Percentiles rank a stretch among this genome's conserved stretches.
These are phyloP conservation scores for Esox lucius DNA, from an alignment of 2,797 vertebrate genomes.

Conservation along the genomic window DNA sequence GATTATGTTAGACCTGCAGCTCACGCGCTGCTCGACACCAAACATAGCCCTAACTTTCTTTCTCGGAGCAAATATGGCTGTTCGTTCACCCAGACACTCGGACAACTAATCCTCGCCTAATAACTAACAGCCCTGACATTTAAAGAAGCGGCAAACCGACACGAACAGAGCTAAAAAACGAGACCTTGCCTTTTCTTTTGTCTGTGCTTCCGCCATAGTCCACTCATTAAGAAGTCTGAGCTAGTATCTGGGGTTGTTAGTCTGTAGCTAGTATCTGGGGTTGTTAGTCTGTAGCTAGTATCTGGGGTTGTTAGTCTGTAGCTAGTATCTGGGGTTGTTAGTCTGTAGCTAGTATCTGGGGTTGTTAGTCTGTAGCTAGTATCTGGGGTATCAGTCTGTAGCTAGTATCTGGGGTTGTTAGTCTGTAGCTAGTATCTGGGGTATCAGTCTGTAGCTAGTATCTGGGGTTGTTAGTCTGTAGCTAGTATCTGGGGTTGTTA, in stretches of 20 bases:
- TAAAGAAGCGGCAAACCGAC: background rate
- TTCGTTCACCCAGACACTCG: background rate
- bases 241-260: background rate
- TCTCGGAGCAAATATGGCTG: background rate
- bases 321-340: too few relatives aligned
- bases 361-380: background rate
- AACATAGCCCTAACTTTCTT: slow-evolving; percentile 29
- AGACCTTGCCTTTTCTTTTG: background rate
- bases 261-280: background rate
- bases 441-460: background rate
- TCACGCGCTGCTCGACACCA: background rate
- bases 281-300: background rate
- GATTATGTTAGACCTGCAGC: background rate
- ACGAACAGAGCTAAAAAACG: background rate
- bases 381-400: too few relatives aligned
- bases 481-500: background rate
- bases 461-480: background rate
- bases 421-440: too few relatives aligned
- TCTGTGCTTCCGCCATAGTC: background rate
- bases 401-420: background rate
- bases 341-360: background rate
- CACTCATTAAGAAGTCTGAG: background rate
- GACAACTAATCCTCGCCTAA: slow-evolving; percentile 43
- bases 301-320: background rate
- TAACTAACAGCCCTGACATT: slow-evolving; percentile 27